phyloP scores from a whole-genome alignment of 2,797 vertebrate species.

The Emydoidea blandingii region DNA sequence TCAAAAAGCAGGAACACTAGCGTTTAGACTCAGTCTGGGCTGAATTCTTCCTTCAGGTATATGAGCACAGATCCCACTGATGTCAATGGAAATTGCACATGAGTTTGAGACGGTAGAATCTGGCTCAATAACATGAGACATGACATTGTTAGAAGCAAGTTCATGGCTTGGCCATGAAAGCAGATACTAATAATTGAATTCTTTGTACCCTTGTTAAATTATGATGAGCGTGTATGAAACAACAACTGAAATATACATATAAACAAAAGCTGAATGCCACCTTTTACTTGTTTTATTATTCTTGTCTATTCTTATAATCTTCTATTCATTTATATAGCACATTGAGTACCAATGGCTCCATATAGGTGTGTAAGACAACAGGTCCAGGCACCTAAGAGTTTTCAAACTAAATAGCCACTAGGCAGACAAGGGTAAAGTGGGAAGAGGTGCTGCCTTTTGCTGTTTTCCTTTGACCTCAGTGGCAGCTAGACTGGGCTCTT shows the following conservation, averaged over 20 bases:
- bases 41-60: not conserved
- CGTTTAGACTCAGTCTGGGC: not conserved
- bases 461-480: not conserved
- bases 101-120: not conserved
- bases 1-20: not conserved
- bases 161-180: not conserved
- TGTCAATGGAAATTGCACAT: not conserved
- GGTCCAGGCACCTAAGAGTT: rapidly evolving
- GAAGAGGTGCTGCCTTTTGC: not conserved
- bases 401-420: not conserved
- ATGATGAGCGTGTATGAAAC: not conserved
- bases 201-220: not conserved
- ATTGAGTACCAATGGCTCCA: not conserved
- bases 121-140: too few species aligned
- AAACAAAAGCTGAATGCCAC: not conserved
- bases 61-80: rapidly evolving
- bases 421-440: not conserved
- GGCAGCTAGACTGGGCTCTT: not conserved
- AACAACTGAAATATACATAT: rapidly evolving
- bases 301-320: not conserved
- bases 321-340: not conserved
- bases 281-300: not conserved
- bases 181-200: not conserved
- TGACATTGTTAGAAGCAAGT: not conserved
- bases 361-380: not conserved